Base-by-base conservation (phyloP, 2,113 vertebrate species). In the Dolichotis patagonum region DNA sequence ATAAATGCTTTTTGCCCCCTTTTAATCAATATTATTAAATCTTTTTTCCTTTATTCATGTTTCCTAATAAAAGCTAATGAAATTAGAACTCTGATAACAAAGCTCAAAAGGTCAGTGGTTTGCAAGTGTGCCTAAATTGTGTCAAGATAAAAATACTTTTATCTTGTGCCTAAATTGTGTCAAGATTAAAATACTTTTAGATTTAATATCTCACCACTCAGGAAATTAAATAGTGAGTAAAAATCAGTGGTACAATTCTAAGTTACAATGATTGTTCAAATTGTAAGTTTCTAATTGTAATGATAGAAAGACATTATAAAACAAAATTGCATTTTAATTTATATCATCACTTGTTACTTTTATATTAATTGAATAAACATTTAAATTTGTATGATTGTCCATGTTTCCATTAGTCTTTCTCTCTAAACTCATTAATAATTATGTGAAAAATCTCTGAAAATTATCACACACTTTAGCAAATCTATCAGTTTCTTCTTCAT, bases 61-160 rank as follows among this genome's bases (percentile, higher is more conserved):
- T 97, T 97, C 62, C 35, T 96, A 81, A 91, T 60, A 87, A 67
- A 83, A 78, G 1, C 10, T 95, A 96, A 84, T 38, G 62, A 90
- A 90, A 58, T 82, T 87, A 60, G 20, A 43, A 82, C 32, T 85
- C 7, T 52, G 7, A n/a, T 43, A 69, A 69, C 1, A 90, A 62
- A 90, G 46, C n/a, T 88, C 52, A 73, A 85, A 84, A 58, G 28
- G 10, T 5, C 83, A 65, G 32, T 5, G 19, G 17, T 49, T 90
- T 80, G 20, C 58, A 58, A 73, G 24, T 69, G 43, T 96, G n/a
- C 35, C 75, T 90, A 92, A 71, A 88, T 82, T 78, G 7, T 95
- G 4, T 46, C 58, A 58, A 73, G 24, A 63, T 63, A 69, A 56
- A 60, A 93, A 90, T 90, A 60, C 63, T 43, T 86, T 86, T 85